phyloP scores from a whole-genome alignment of 2,888 invertebrate genomes.

The Tenthredo livida region DNA sequence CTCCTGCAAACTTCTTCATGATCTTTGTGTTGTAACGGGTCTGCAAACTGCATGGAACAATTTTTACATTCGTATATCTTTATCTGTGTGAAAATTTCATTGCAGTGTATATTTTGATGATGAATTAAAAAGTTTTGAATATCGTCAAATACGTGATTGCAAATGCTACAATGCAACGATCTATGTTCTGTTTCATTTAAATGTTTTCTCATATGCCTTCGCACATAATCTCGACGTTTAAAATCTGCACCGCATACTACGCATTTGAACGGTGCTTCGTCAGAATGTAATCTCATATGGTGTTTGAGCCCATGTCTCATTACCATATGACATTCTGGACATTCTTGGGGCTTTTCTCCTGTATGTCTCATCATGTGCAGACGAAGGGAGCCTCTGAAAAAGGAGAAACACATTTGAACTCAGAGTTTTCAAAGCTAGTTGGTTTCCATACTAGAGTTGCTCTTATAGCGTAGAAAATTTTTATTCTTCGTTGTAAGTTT shows the following conservation, averaged over 20 bases:
- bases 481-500: not conserved
- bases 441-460: not conserved
- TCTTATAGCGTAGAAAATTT: not conserved
- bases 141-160: conserved; percentile 48
- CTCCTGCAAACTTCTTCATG: conserved; percentile 26
- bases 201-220: conserved; percentile 53
- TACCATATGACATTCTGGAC: conserved; percentile 53
- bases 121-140: conserved; percentile 52
- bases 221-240: conserved; percentile 52
- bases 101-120: conserved; percentile 49
- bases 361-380: conserved; percentile 54
- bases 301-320: conserved; percentile 54
- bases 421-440: not conserved
- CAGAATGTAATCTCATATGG: conserved; percentile 54
- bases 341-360: conserved; percentile 52
- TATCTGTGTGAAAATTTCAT: conserved; percentile 52
- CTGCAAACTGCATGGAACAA: conserved; percentile 43
- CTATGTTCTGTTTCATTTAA: conserved; percentile 40
- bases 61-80: conserved; percentile 51
- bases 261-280: conserved; percentile 53
- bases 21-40: conserved; percentile 41
- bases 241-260: conserved; percentile 52
- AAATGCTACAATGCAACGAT: conserved; percentile 32
- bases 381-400: conserved; percentile 52
- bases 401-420: not conserved